Evolutionary conservation across 2,888 invertebrate species (phyloP), one percentile per base, ranked within the genome.

Genomic region (Erynnis tages): DNA sequence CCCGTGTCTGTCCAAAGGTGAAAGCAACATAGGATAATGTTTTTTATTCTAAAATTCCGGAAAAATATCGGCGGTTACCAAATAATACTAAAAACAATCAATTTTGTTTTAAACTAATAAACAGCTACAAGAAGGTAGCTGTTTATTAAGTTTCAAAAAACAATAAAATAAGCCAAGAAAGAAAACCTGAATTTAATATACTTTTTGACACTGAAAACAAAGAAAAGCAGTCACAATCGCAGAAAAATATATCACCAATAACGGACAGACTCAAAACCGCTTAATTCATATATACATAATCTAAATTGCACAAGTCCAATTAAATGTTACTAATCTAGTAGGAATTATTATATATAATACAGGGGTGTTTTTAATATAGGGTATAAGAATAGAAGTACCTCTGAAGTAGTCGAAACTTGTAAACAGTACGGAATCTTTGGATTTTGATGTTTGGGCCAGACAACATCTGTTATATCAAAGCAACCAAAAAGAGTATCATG

Each of bases 281-380:
- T n/a, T 14, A 30, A 21, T 25, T 30, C 47, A 38, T 47, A 48
- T 23, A 54, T 54, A 60, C 54, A 60, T 57, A 59, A 62, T 67
- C 79, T 82, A 82, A 69, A 84, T 84, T 83, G 82, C 84, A 84
- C 83, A 78, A 74, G 70, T 78, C 79, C 78, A 76, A 73, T 68
- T 69, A 58, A 59, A 49, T 59, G 55, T 58, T 55, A 60, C 49
- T 58, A 60, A 44, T 41, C 66, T 67, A 66, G 53, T 64, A 66
- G 65, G 64, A 49, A 49, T 41, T 34, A 49, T 21, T 34, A 47
- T 48, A 40, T 37, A 54, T 44, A 49, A 43, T 29, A 23, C 46
- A 49, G 38, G 34, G 35, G 48, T 23, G 5, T 35, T 45, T 35
- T 30, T 34, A 29, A 34, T 11, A 29, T 29, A 29, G 19, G 10